Evolutionary conservation across 1,140 invertebrate species (phyloP), one percentile per base, ranked within the genome.

Genomic region (Choristoneura fumiferana): DNA sequence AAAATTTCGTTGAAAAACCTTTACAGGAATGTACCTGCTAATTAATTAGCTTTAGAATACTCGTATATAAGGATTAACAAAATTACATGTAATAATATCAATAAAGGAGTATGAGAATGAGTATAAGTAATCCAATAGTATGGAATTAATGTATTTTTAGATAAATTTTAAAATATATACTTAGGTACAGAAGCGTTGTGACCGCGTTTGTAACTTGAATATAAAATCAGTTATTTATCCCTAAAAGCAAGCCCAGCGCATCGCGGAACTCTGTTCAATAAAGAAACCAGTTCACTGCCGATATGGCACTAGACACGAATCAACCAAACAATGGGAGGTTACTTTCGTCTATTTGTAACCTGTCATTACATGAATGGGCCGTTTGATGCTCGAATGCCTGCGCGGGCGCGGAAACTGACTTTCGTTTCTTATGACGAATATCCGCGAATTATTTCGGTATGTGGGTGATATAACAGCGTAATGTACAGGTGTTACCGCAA

Each of bases 321-420:
- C 57, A 58, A 9, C 52, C 59, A 65, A 59, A 81, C 81, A 81
- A 81, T 80, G 59, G 72, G 56, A 63, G 62, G 39, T 69, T 67
- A 78, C 81, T 84, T 84, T 84, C 81, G 67, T 78, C 71, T 71
- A 82, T 84, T 84, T 81, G 81, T 81, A 79, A 74, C 66, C 69
- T 79, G 79, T 82, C 80, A 77, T 75, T 77, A 75, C 62, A 57
- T 74, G 67, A 77, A 82, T 77, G 67, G 71, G 55, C 58, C 54
- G 59, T 81, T 78, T 79, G 71, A 81, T 76, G 78, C 67, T 73
- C 73, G 70, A 74, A 73, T 74, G 78, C 71, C 66, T 72, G 55
- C 61, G 58, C 71, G 12, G 33, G 29, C 29, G 17, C 53, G 35
- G 53, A 54, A 54, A 54, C 33, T 58, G 59, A 71, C 75, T 80